Evolutionary conservation across 2,888 invertebrate species (phyloP).

Genomic region (Amphimallon solstitiale): DNA sequence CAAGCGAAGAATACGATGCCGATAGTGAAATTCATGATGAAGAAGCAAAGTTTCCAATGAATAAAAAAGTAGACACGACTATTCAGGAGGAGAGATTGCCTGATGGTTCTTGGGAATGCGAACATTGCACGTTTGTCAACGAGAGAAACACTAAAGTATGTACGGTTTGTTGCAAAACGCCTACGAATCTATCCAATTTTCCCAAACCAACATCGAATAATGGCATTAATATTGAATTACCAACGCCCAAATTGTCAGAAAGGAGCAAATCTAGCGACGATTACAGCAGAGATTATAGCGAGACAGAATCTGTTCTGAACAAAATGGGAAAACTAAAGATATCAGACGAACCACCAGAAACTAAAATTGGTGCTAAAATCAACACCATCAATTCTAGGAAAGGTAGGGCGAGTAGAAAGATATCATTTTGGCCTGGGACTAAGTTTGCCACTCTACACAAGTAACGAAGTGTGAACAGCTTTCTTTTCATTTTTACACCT

Average conservation of each 20-base stretch:
- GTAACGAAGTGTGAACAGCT: slow-evolving; percentile 48
- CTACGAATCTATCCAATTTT: slow-evolving; percentile 43
- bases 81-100: slow-evolving; percentile 64
- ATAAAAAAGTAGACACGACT: background rate
- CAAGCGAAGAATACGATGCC: slow-evolving; percentile 54
- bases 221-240: slow-evolving; percentile 5
- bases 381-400: slow-evolving; percentile 64
- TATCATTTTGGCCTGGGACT: slow-evolving; percentile 79
- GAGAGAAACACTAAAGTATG: slow-evolving; percentile 83
- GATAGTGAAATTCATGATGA: slow-evolving; percentile 52
- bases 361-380: slow-evolving; percentile 41
- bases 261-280: slow-evolving; percentile 57
- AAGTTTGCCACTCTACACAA: slow-evolving; percentile 65
- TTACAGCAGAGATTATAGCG: slow-evolving; percentile 60
- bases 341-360: slow-evolving; percentile 40
- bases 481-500: slow-evolving; percentile 44
- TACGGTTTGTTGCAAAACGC: slow-evolving; percentile 87
- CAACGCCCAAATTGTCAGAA: slow-evolving; percentile 37
- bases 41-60: slow-evolving; percentile 38
- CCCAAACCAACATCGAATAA: slow-evolving; percentile 25
- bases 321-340: slow-evolving; percentile 57
- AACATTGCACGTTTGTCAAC: slow-evolving; percentile 91
- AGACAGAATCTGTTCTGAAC: slow-evolving; percentile 59
- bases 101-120: slow-evolving; percentile 81
- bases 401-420: slow-evolving; percentile 79